Evolutionary conservation across 2,888 invertebrate genomes (phyloP).

Genomic region (Osmoderma eremita): DNA sequence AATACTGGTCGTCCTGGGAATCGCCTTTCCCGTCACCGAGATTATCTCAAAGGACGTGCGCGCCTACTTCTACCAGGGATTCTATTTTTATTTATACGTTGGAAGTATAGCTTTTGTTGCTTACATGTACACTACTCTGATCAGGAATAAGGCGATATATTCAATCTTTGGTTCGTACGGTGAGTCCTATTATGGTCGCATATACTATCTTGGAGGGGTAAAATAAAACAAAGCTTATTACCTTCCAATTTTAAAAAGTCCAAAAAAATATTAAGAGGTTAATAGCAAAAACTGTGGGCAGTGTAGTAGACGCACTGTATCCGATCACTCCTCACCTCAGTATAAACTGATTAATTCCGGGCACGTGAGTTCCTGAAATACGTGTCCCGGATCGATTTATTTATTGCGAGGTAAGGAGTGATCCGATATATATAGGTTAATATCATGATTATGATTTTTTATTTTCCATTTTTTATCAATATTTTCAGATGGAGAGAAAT

Average conservation of each 20-base stretch:
- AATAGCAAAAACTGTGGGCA: too few species aligned
- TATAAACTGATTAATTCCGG: too few species aligned
- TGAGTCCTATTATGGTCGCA: conserved; percentile 35
- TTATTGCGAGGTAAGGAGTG: too few species aligned
- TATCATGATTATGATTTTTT: too few species aligned
- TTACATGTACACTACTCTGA: conserved; percentile 75
- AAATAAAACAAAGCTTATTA: background rate
- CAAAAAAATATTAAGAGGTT: background rate
- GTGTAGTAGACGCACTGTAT: too few species aligned
- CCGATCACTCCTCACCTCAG: too few species aligned
- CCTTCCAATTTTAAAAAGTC: background rate
- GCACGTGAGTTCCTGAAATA: too few species aligned
- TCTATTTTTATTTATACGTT: conserved; percentile 83
- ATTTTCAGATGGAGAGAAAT: conserved; percentile 22
- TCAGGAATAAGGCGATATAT: conserved; percentile 64
- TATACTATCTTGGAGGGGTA: background rate
- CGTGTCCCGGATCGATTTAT: too few species aligned
- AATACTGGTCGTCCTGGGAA: conserved; percentile 82
- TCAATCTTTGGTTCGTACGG: conserved; percentile 64
- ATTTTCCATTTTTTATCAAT: too few species aligned
- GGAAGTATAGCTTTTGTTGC: conserved; percentile 81
- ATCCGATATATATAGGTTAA: too few species aligned
- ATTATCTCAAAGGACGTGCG: conserved; percentile 82
- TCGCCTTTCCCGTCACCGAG: conserved; percentile 88
- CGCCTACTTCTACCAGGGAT: conserved; percentile 81